Conservation (phyloP, 92 coral and sea anemone genomes). For the Micromussa lordhowensis region DNA sequence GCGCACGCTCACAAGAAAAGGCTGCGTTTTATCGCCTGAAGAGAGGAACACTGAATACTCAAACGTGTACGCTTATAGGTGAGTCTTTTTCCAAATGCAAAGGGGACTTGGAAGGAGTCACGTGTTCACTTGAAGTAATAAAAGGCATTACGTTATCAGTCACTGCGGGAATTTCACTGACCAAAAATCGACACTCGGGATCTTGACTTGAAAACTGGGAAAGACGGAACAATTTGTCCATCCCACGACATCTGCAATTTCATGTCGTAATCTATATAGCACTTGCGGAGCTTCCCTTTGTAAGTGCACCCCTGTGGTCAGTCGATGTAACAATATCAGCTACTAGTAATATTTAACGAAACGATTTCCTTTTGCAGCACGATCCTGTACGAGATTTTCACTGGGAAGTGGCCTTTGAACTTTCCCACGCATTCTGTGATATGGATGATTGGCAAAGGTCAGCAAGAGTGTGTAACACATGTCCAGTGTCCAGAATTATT, state of each 20-base stretch:
- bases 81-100: background rate
- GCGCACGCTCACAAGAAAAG: constrained; percentile 82
- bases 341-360: background rate
- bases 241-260: background rate
- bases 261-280: too few species aligned
- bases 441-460: constrained; percentile 99
- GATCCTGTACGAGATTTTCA: constrained; percentile 84
- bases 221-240: background rate
- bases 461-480: constrained; percentile 77
- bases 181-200: background rate
- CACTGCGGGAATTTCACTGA: background rate
- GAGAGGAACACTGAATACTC: constrained; percentile 71
- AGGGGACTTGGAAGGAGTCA: background rate
- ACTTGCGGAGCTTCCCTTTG: background rate
- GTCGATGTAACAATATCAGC: background rate
- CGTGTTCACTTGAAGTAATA: background rate
- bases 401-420: constrained; percentile 95
- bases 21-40: constrained; percentile 69
- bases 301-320: background rate
- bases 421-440: constrained; percentile 82
- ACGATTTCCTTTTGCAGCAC: constrained; percentile 60
- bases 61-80: constrained; percentile 95
- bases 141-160: too few species aligned
- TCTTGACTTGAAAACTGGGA: background rate
- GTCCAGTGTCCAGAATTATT: constrained; percentile 88